Conservation (phyloP, 2,797 vertebrate genomes). For the Brachyalestes nurse region DNA sequence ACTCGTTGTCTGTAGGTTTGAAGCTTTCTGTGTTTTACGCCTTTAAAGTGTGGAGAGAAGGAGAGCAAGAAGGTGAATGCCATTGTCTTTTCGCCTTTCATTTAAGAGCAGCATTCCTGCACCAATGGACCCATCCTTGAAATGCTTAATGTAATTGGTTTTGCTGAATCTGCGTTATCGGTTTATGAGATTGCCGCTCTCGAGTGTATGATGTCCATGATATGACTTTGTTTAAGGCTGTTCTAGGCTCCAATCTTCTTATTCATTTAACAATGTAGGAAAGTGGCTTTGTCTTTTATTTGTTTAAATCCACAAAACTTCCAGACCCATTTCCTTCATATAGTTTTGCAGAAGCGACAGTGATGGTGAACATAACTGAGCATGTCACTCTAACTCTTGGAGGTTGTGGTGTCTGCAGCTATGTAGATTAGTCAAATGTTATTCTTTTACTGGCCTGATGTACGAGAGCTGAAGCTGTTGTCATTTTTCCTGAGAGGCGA, state of each 20-base stretch:
- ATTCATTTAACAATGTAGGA: no score
- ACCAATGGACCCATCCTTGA: neutral
- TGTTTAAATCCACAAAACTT: no score
- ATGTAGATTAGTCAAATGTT: no score
- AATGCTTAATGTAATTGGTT: constrained; percentile 28
- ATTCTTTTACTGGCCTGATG: no score
- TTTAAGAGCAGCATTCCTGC: neutral
- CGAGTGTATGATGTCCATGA: neutral
- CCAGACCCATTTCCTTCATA: no score
- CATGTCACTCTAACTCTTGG: no score
- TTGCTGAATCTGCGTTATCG: constrained; percentile 27
- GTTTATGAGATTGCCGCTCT: constrained; percentile 24
- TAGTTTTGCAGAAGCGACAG: no score
- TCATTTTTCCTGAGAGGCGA: no score
- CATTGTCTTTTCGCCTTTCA: neutral
- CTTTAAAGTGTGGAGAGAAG: neutral
- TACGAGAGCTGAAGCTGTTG: no score
- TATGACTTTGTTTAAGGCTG: neutral
- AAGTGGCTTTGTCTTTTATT: no score
- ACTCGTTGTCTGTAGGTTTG: neutral
- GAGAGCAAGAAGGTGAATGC: neutral
- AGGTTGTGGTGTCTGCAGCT: no score
- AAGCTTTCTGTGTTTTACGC: neutral
- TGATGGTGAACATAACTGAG: no score
- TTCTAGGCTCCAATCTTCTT: neutral